A percentile compares a stretch with the other conserved stretches of the same genome.
phyloP scores from a whole-genome alignment of 2,888 invertebrate species.

The Stramonita haemastoma region DNA sequence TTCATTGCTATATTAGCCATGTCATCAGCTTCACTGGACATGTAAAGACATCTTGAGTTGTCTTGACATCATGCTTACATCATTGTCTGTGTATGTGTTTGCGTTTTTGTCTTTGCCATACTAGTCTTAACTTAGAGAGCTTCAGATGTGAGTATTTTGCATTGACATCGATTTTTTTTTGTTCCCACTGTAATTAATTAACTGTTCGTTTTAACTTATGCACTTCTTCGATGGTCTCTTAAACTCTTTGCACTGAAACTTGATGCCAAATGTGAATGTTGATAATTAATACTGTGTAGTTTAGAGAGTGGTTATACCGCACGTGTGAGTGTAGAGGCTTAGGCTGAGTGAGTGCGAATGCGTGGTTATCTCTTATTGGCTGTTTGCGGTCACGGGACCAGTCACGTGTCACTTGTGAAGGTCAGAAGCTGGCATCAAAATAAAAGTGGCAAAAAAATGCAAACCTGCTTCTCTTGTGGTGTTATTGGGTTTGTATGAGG shows the following conservation, averaged over 20 bases:
- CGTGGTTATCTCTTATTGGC: neutral
- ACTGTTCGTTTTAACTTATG: neutral
- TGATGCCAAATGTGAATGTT: conserved; percentile 1
- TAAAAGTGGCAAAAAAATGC: neutral
- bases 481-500: neutral
- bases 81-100: neutral
- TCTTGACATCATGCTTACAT: too few relatives aligned
- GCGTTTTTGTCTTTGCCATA: neutral
- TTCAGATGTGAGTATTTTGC: neutral
- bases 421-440: neutral
- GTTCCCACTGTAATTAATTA: neutral
- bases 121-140: neutral
- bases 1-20: too few relatives aligned
- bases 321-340: conserved; percentile 3
- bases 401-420: conserved; percentile 26
- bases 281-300: neutral
- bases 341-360: neutral
- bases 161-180: neutral
- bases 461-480: neutral
- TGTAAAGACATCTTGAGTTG: too few relatives aligned
- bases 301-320: neutral
- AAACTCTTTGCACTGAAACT: neutral
- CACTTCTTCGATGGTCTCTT: too few relatives aligned
- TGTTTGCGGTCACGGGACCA: conserved; percentile 14
- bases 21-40: too few relatives aligned